phyloP scores from a whole-genome alignment of 2,113 vertebrate genomes.

The Anoura caudifer region DNA sequence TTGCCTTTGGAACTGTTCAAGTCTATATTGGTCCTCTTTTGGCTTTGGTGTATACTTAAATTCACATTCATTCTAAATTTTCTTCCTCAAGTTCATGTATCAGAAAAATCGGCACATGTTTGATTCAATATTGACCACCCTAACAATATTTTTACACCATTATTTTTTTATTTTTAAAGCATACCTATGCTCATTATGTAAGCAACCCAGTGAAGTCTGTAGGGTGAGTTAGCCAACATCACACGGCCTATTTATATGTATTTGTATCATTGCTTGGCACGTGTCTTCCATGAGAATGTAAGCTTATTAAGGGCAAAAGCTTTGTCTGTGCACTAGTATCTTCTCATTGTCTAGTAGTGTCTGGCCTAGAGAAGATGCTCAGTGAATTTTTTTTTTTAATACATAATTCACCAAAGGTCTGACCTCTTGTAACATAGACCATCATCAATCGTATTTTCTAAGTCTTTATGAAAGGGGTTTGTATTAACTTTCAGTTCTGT shows the following conservation, averaged over 20 bases:
- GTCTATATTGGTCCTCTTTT: not conserved
- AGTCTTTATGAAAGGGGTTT: not conserved
- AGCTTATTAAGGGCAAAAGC: not conserved
- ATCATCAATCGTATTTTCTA: not conserved
- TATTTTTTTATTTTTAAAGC: not conserved
- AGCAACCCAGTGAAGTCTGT: not conserved
- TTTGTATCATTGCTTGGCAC: not conserved
- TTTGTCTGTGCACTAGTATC: not conserved
- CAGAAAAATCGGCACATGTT: not conserved
- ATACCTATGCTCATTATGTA: not conserved
- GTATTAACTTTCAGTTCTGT: not conserved
- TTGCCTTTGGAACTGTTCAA: not conserved
- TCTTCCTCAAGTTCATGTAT: not conserved
- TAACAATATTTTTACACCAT: not conserved
- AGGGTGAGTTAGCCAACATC: not conserved
- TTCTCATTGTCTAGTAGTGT: not conserved
- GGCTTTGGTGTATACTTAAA: not conserved
- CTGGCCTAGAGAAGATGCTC: not conserved
- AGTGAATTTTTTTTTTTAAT: not conserved
- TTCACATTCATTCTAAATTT: not conserved
- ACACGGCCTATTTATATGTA: not conserved
- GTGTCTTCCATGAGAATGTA: not conserved
- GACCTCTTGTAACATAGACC: not conserved
- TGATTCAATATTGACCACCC: not conserved
- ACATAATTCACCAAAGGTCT: not conserved